A percentile compares a stretch with the other conserved stretches of the same genome.
Evolutionary conservation across 2,888 invertebrate genomes (phyloP).

Genomic region (Trichopoda pennipes): DNA sequence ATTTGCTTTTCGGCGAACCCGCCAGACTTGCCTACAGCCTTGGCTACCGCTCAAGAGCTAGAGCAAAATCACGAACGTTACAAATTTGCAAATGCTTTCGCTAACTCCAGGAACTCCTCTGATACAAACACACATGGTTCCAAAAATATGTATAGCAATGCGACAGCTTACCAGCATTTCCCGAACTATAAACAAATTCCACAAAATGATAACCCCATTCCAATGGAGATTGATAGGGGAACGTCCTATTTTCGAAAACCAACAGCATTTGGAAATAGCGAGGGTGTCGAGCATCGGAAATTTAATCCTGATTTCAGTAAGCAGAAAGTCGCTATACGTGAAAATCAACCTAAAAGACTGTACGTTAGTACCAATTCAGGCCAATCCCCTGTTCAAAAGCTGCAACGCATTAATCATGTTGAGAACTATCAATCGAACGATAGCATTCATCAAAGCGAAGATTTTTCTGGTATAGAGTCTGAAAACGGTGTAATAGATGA

Average conservation of each 20-base stretch:
- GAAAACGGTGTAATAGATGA: neutral
- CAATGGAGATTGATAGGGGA: constrained; percentile 32
- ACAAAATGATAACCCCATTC: constrained; percentile 3
- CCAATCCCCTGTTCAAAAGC: constrained; percentile 29
- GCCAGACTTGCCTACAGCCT: neutral
- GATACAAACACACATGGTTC: neutral
- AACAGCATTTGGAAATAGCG: constrained; percentile 3
- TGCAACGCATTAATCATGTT: constrained; percentile 35
- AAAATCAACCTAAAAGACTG: neutral
- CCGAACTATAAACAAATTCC: neutral
- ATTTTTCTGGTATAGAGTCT: constrained; percentile 1
- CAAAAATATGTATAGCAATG: neutral
- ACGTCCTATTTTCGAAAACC: constrained; percentile 41
- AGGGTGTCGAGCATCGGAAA: neutral
- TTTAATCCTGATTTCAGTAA: neutral
- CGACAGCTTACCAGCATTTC: neutral
- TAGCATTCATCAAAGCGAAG: constrained; percentile 20
- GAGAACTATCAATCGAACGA: constrained; percentile 10
- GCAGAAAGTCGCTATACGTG: constrained; percentile 5
- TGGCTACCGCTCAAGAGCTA: constrained; percentile 57
- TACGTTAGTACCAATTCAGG: constrained; percentile 13
- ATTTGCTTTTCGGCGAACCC: constrained; percentile 2
- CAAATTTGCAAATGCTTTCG: constrained; percentile 39
- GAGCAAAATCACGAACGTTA: constrained; percentile 54
- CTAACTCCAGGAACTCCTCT: constrained; percentile 7